phyloP scores from a whole-genome alignment of 2,888 invertebrate species.

The Xylota sylvarum region DNA sequence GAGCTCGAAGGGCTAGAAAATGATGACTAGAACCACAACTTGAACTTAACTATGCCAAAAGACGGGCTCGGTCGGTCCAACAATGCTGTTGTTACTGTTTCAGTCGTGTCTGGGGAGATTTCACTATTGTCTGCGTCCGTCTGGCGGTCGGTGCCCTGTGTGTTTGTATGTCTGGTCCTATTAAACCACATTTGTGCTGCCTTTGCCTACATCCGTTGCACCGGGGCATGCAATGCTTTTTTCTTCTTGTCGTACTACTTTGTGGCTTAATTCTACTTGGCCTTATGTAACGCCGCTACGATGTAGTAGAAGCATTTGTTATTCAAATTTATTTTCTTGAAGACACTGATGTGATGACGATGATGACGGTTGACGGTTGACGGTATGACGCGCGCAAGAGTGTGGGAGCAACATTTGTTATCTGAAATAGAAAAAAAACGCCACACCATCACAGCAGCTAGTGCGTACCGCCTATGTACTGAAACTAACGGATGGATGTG shows the following conservation, averaged over 20 bases:
- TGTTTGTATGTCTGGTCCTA: constrained; percentile 58
- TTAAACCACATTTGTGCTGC: constrained; percentile 71
- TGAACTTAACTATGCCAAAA: constrained; percentile 67
- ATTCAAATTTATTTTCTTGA: constrained; percentile 43
- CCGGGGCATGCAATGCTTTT: constrained; percentile 15
- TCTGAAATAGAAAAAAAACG: constrained; percentile 20
- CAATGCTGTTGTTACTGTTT: constrained; percentile 53
- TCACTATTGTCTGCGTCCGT: constrained; percentile 25
- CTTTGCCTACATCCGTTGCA: constrained; percentile 66
- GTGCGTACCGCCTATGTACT: constrained; percentile 52
- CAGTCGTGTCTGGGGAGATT: constrained; percentile 28
- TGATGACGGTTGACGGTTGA: too few species aligned
- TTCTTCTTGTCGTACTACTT: constrained; percentile 9
- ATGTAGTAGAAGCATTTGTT: constrained; percentile 17
- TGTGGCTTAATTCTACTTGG: background rate
- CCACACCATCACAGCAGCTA: constrained; percentile 35
- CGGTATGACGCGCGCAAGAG: background rate
- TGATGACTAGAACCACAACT: constrained; percentile 56
- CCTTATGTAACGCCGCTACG: constrained; percentile 18
- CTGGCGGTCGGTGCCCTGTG: constrained; percentile 48
- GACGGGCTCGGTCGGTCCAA: constrained; percentile 38
- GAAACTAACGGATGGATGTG: constrained; percentile 67
- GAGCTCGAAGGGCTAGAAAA: constrained; percentile 31
- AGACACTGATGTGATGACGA: constrained; percentile 38
- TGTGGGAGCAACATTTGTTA: constrained; percentile 55